A percentile compares a stretch with the other conserved stretches of the same genome.
phyloP scores from a whole-genome alignment of 2,888 invertebrate genomes.

The Alentia gelatinosa region DNA sequence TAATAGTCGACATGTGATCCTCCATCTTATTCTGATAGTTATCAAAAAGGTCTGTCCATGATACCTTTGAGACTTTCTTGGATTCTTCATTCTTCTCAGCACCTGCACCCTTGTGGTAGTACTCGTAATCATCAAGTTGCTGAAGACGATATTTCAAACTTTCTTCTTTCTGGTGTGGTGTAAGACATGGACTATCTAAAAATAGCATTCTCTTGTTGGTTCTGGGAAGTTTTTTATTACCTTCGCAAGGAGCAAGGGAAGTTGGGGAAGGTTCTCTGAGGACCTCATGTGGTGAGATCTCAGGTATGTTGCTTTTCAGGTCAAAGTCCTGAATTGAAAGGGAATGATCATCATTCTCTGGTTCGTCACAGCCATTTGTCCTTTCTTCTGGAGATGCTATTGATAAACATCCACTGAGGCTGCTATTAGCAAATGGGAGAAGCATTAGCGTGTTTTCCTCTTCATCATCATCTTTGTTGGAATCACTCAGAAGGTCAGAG shows the following conservation, averaged over 20 bases:
- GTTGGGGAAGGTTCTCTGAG: background rate
- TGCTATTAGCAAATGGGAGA: background rate
- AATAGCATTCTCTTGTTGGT: background rate
- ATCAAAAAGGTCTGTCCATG: too few relatives aligned
- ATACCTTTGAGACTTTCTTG: background rate
- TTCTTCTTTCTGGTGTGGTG: background rate
- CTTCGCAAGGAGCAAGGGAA: background rate
- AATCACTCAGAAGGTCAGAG: background rate
- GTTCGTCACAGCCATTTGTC: too few relatives aligned
- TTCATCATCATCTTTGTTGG: background rate
- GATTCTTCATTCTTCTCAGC: background rate
- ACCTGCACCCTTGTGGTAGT: background rate
- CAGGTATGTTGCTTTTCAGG: background rate
- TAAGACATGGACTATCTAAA: background rate
- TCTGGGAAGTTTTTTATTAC: background rate
- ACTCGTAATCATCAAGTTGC: background rate
- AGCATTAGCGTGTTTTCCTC: background rate
- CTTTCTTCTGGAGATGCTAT: background rate
- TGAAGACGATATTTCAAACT: background rate
- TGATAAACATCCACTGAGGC: background rate
- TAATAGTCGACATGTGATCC: too few relatives aligned
- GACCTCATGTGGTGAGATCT: too few relatives aligned
- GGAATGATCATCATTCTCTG: too few relatives aligned
- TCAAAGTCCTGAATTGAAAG: background rate
- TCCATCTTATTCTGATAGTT: too few relatives aligned